A percentile compares a stretch with the other conserved stretches of the same genome.
Evolutionary conservation across 2,888 invertebrate genomes (phyloP).

Genomic region (Eupithecia dodoneata): DNA sequence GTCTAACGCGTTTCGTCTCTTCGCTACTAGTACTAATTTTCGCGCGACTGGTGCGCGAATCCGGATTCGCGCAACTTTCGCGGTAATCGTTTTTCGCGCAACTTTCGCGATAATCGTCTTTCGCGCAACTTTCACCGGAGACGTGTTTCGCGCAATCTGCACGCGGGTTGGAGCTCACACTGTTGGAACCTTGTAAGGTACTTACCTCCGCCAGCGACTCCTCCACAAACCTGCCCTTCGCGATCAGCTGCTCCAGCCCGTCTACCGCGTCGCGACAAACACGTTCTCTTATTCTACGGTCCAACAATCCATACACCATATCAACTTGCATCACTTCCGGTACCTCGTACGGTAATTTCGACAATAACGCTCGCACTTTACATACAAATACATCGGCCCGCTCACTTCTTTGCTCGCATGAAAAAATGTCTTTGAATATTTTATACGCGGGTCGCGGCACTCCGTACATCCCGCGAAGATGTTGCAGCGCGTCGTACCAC

Average conservation of each 20-base stretch:
- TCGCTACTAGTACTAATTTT: slow-evolving; percentile 6
- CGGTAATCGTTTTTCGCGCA: too few relatives aligned
- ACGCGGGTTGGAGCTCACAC: too few relatives aligned
- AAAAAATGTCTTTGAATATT: slow-evolving; percentile 29
- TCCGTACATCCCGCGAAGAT: slow-evolving; percentile 33
- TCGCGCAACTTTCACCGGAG: background rate
- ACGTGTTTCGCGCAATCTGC: too few relatives aligned
- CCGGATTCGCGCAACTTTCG: background rate
- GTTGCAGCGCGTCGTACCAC: slow-evolving; percentile 26
- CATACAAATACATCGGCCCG: slow-evolving; percentile 10
- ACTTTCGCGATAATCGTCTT: background rate
- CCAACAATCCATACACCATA: slow-evolving; percentile 13
- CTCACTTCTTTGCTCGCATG: slow-evolving; percentile 18
- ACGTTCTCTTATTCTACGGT: slow-evolving; percentile 13
- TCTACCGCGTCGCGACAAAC: slow-evolving; percentile 4
- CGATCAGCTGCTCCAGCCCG: slow-evolving; percentile 4
- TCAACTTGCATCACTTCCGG: slow-evolving; percentile 7
- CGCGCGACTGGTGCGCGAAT: background rate
- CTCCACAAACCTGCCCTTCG: slow-evolving; percentile 6
- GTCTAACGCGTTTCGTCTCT: background rate
- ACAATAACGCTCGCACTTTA: slow-evolving; percentile 12
- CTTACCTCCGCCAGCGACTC: slow-evolving; percentile 11
- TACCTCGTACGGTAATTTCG: slow-evolving; percentile 3
- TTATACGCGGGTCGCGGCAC: slow-evolving; percentile 1
- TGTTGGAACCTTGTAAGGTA: background rate